Evolutionary conservation across 2,888 invertebrate species (phyloP).

Genomic region (Rapana venosa): DNA sequence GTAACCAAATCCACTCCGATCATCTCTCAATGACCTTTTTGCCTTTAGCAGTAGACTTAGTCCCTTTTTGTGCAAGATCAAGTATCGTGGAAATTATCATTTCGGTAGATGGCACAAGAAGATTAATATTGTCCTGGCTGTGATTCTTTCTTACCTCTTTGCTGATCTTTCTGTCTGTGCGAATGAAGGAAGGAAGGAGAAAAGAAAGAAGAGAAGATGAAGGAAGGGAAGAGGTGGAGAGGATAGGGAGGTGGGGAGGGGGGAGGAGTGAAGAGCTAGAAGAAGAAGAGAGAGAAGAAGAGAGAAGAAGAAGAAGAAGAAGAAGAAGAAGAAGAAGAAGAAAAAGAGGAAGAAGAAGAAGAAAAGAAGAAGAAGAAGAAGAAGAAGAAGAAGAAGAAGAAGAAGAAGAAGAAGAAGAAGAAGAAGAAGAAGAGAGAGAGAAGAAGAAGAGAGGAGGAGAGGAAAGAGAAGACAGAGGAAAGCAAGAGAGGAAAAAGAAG

Average conservation of each 20-base stretch:
- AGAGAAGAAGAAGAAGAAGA: neutral
- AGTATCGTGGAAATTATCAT: neutral
- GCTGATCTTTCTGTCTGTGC: too few relatives aligned
- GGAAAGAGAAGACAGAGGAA: neutral
- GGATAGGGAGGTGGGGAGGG: neutral
- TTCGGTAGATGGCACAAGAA: neutral
- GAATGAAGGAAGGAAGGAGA: neutral
- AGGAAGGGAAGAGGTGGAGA: neutral
- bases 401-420: neutral
- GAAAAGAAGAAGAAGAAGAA: neutral
- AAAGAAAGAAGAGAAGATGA: neutral
- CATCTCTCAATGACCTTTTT: neutral
- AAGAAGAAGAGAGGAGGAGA: neutral
- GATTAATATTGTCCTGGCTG: neutral
- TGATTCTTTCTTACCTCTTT: too few relatives aligned
- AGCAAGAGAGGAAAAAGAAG: neutral
- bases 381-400: neutral
- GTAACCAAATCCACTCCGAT: too few relatives aligned
- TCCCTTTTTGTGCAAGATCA: neutral
- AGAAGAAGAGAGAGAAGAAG: neutral
- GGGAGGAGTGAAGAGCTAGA: neutral
- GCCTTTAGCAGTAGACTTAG: neutral
- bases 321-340: neutral
- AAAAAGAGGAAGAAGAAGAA: neutral
- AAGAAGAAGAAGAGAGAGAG: neutral